phyloP scores from a whole-genome alignment of 2,113 vertebrate species.

The Macrotus californicus region DNA sequence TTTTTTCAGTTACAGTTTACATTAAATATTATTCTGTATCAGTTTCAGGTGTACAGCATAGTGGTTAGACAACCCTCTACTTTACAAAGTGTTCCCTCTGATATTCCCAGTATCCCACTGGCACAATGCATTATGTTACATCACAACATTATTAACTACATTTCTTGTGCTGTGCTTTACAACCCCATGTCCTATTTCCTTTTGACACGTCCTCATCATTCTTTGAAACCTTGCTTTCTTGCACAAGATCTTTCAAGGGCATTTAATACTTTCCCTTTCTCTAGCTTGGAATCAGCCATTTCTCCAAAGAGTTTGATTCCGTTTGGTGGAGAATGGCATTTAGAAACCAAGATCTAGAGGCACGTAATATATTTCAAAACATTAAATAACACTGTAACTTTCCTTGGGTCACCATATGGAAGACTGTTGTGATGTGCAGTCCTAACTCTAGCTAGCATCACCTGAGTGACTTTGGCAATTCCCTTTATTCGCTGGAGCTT shows the following conservation, averaged over 20 bases:
- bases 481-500: not conserved
- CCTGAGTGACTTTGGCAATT: not conserved
- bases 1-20: not conserved
- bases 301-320: not conserved
- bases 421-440: not conserved
- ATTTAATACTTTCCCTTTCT: not conserved
- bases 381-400: not conserved
- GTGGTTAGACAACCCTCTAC: not conserved
- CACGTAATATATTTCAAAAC: not conserved
- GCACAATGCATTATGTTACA: not conserved
- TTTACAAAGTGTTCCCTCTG: not conserved
- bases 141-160: not conserved
- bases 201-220: too few relatives aligned
- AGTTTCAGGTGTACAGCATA: not conserved
- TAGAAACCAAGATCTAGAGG: slow-evolving; percentile 1
- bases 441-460: not conserved
- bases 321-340: not conserved
- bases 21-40: not conserved
- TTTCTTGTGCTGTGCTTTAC: not conserved
- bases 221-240: not conserved
- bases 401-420: not conserved
- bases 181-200: too few relatives aligned
- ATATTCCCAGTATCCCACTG: not conserved
- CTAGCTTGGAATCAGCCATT: not conserved
- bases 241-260: not conserved